Evolutionary conservation across 1,140 invertebrate species (phyloP).

Genomic region (Drosophila gunungcola): DNA sequence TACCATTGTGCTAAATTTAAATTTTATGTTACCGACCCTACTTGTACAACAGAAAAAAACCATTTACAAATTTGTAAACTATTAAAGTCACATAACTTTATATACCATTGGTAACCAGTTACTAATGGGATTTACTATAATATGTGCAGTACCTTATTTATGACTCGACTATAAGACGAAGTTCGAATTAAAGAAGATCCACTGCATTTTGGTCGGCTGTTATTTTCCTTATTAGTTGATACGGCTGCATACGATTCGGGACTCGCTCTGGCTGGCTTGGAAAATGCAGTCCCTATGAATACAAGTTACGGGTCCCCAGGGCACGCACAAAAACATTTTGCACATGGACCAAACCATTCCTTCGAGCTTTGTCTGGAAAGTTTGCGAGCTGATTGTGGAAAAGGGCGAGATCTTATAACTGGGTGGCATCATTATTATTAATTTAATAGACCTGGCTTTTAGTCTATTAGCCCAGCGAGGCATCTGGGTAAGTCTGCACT

Average conservation of each 20-base stretch:
- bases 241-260: slow-evolving; percentile 25
- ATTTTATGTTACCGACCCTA: too few relatives aligned
- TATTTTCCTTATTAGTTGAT: slow-evolving; percentile 50
- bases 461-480: slow-evolving; percentile 19
- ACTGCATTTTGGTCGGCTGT: slow-evolving; percentile 3
- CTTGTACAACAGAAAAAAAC: too few relatives aligned
- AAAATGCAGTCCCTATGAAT: slow-evolving; percentile 28
- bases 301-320: slow-evolving; percentile 14
- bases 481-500: not conserved
- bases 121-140: too few relatives aligned
- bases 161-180: too few relatives aligned
- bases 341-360: slow-evolving; percentile 10
- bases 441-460: slow-evolving; percentile 27
- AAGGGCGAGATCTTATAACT: slow-evolving; percentile 8
- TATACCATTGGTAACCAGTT: too few relatives aligned
- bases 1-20: too few relatives aligned
- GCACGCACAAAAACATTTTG: slow-evolving; percentile 13
- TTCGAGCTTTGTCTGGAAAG: slow-evolving; percentile 24
- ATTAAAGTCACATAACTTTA: too few relatives aligned
- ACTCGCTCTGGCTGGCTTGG: slow-evolving; percentile 18
- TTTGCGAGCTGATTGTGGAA: slow-evolving; percentile 16
- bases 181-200: not conserved
- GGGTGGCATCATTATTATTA: slow-evolving; percentile 40
- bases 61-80: too few relatives aligned
- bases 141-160: too few relatives aligned